phyloP scores from a whole-genome alignment of 2,888 invertebrate species.

The Mythimna pallens region DNA sequence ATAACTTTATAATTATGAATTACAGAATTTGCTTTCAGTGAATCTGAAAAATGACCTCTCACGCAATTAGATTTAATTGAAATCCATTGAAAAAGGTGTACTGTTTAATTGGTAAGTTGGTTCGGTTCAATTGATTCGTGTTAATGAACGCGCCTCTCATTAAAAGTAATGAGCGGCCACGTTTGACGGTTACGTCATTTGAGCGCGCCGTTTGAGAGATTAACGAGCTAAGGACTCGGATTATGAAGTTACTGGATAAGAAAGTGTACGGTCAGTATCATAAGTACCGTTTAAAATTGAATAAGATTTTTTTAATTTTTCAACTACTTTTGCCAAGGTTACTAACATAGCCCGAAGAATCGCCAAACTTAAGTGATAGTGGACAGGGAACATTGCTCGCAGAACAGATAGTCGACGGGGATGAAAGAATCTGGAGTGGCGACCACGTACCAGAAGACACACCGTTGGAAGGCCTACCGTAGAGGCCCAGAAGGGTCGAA shows the following conservation, averaged over 20 bases:
- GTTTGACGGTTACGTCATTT: slow-evolving; percentile 68
- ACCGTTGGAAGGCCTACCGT: no score
- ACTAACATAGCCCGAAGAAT: no score
- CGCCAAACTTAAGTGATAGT: no score
- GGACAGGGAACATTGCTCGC: no score
- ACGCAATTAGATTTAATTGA: slow-evolving; percentile 57
- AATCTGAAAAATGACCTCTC: slow-evolving; percentile 21
- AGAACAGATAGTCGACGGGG: no score
- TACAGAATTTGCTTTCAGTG: background rate
- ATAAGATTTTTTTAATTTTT: no score
- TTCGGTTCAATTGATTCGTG: slow-evolving; percentile 67
- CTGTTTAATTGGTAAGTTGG: slow-evolving; percentile 61
- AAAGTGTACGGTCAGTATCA: slow-evolving; percentile 6
- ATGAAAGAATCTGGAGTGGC: no score
- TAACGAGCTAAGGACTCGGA: slow-evolving; percentile 66
- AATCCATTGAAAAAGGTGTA: slow-evolving; percentile 57
- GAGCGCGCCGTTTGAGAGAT: slow-evolving; percentile 69
- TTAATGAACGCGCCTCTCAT: slow-evolving; percentile 69
- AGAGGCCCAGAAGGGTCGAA: no score
- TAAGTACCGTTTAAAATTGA: no score
- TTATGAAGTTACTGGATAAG: slow-evolving; percentile 47
- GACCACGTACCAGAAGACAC: no score
- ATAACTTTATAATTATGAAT: background rate
- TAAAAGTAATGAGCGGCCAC: slow-evolving; percentile 71
- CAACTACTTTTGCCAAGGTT: no score